Base-by-base conservation (phyloP, 2,113 vertebrate species). In the Syngnathoides biaculeatus region DNA sequence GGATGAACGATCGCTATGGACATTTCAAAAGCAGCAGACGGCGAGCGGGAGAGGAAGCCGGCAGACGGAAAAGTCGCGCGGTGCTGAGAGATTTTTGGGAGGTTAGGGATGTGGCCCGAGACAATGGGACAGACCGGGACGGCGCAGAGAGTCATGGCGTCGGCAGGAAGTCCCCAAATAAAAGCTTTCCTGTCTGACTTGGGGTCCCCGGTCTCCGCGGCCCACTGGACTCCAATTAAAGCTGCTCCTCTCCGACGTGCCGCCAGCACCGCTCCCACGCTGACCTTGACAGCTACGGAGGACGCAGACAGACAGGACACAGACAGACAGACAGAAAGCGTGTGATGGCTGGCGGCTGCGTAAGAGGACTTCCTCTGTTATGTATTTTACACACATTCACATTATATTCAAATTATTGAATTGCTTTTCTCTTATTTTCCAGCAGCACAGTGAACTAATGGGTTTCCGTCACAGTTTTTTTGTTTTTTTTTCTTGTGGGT, bases 171-270 rank as follows among this genome's bases (percentile, higher is more conserved):
- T 88, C 83, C 88, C 87, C 86, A 86, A 92, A 83, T 93, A 92
- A 94, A 94, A 92, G 89, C 67, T 85, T 94, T 94, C 91, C 93
- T 93, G 91, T 87, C 91, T 88, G 73, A 69, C 86, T 91, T 87
- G 90, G 88, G 84, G 84, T 93, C 88, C 88, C 56, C 3, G 52
- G 69, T 76, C 77, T 78, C 80, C 53, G 82, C 84, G 88, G 88
- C 72, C 88, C 88, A 84, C 86, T 92, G 91, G 92, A 93, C 88
- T 93, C 83, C 89, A 92, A 91, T 93, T 93, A 94, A 93, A 89
- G 80, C 78, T 77, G 61, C 17, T 20, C 40, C 71, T 81, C 66
- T 68, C 78, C 71, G 75, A 78, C 69, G 64, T 78, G 52, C 53
- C 35, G 69, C 82, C 75, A 79, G 77, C 64, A 43, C 0, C 83